Conservation (phyloP, 1,140 invertebrate species). For the Bombus terrestris region DNA sequence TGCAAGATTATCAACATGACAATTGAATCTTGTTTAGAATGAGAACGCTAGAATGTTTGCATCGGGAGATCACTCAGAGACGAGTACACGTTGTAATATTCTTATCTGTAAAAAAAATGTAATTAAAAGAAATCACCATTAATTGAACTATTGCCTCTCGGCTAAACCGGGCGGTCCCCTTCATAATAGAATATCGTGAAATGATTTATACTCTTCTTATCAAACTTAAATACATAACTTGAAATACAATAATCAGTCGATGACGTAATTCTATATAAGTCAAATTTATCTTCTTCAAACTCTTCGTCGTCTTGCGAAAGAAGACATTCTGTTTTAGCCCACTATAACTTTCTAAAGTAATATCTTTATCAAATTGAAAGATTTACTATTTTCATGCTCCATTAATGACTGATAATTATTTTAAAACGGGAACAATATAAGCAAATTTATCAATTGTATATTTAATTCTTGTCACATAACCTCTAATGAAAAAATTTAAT, state of each 20-base stretch:
- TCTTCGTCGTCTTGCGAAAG: neutral
- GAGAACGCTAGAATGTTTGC: neutral
- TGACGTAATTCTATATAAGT: neutral
- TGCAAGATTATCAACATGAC: neutral
- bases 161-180: neutral
- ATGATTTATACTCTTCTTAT: neutral
- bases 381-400: neutral
- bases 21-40: constrained; percentile 32
- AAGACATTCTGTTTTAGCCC: neutral
- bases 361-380: neutral
- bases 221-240: neutral
- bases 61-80: constrained; percentile 12
- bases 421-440: neutral
- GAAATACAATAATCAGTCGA: neutral
- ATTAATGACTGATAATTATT: neutral
- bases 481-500: too few species aligned
- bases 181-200: neutral
- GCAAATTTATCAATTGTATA: neutral
- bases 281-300: neutral
- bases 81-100: neutral
- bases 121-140: constrained; percentile 28
- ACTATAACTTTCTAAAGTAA: neutral
- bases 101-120: neutral
- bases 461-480: too few species aligned
- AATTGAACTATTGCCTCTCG: constrained; percentile 4